Conservation (phyloP, 2,797 vertebrate genomes). For the Parauchenoglanis ngamensis region DNA sequence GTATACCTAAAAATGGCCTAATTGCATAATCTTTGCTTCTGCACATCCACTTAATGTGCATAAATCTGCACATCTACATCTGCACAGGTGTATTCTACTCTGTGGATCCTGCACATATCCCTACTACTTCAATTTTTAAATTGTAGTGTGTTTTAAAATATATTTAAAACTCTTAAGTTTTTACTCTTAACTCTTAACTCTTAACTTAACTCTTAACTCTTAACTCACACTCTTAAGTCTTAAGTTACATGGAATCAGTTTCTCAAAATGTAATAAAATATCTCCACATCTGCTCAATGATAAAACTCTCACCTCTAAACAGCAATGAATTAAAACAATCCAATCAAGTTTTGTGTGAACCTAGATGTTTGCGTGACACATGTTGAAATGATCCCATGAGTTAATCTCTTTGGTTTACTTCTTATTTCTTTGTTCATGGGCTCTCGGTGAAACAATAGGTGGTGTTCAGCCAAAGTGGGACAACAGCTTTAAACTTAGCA, state of each 20-base stretch:
- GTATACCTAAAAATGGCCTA: not conserved
- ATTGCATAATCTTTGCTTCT: not conserved
- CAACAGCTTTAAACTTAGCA: not conserved
- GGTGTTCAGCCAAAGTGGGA: not conserved
- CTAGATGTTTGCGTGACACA: not conserved
- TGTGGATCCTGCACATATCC: not conserved
- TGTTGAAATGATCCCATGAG: not conserved
- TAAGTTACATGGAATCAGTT: not conserved
- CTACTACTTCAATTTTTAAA: not conserved
- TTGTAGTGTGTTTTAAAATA: not conserved
- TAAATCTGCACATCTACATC: not conserved
- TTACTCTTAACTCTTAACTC: not conserved
- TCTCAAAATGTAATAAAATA: not conserved
- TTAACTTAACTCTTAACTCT: not conserved
- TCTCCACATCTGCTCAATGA: not conserved
- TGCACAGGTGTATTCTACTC: not conserved
- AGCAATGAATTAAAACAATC: not conserved
- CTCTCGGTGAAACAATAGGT: not conserved
- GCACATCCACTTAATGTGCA: not conserved
- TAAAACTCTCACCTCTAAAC: not conserved
- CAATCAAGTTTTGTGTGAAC: not conserved
- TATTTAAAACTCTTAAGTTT: not conserved
- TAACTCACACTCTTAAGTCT: too few species aligned
- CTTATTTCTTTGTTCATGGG: not conserved
- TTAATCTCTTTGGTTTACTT: not conserved